A percentile compares a stretch with the other conserved stretches of the same genome.
Conservation (phyloP, 2,797 vertebrate species). For the Sebastes matsubarae region DNA sequence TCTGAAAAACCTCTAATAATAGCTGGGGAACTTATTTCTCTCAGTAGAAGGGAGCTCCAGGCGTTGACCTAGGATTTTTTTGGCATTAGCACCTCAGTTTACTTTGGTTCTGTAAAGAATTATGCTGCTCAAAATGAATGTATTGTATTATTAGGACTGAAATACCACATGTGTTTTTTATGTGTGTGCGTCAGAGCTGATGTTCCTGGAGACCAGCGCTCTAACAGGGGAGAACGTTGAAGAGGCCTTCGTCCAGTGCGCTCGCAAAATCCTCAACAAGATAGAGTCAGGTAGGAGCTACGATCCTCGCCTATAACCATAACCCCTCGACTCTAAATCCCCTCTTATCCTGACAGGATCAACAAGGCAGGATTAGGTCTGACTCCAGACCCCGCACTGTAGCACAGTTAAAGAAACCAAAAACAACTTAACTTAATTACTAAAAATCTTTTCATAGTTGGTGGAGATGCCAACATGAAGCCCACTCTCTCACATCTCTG, state of each 20-base stretch:
- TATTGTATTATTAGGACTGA: not conserved
- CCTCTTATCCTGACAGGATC: conserved; percentile 10
- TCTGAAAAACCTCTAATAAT: not conserved
- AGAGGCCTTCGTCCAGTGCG: conserved; percentile 93
- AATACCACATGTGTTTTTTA: not conserved
- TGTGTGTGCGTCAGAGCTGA: conserved; percentile 83
- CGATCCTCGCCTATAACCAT: not conserved
- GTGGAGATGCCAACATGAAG: not conserved
- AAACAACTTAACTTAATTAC: not conserved
- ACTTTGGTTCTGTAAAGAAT: not conserved
- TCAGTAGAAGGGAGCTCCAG: not conserved
- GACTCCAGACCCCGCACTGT: not conserved
- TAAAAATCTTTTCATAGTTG: not conserved
- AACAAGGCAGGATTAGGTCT: not conserved
- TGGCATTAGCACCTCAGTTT: not conserved
- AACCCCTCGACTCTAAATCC: not conserved
- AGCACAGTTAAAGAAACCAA: not conserved
- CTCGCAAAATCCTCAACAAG: conserved; percentile 94
- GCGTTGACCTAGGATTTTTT: not conserved
- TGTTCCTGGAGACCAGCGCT: conserved; percentile 95
- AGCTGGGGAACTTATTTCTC: too few relatives aligned
- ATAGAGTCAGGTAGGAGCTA: conserved; percentile 89
- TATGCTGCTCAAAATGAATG: not conserved
- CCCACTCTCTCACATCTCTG: not conserved
- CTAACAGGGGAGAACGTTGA: conserved; percentile 94